phyloP scores from a whole-genome alignment of 2,888 invertebrate genomes.

The Mythimna impura region DNA sequence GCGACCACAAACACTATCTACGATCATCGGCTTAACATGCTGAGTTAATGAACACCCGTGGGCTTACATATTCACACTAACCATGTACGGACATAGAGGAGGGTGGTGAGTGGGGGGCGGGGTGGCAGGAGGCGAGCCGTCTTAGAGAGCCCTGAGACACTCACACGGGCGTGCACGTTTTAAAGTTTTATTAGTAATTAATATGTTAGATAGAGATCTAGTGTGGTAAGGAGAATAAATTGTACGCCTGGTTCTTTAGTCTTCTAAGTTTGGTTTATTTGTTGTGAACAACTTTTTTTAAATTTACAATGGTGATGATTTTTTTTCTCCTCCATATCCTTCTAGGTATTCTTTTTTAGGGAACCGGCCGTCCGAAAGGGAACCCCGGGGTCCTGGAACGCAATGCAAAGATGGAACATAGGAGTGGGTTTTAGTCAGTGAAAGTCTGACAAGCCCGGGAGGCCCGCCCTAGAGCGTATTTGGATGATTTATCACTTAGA shows the following conservation, averaged over 20 bases:
- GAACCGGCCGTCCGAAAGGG: no score
- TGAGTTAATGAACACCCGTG: constrained; percentile 84
- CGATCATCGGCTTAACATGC: constrained; percentile 86
- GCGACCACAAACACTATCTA: constrained; percentile 72
- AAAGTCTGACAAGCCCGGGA: no score
- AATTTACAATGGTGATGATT: not conserved
- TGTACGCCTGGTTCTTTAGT: constrained; percentile 1
- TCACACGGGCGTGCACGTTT: constrained; percentile 63
- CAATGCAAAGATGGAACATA: no score
- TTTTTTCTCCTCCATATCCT: not conserved
- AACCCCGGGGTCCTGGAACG: no score
- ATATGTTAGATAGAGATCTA: constrained; percentile 57
- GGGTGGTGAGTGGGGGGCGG: constrained; percentile 54
- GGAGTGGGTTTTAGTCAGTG: no score
- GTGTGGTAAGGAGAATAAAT: constrained; percentile 52
- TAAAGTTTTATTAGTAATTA: constrained; percentile 68
- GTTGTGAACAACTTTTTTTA: not conserved
- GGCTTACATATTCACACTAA: constrained; percentile 76
- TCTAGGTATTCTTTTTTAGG: no score
- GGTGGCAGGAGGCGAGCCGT: constrained; percentile 61
- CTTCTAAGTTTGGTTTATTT: not conserved
- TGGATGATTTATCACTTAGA: no score
- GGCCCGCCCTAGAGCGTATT: no score
- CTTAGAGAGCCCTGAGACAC: constrained; percentile 73
- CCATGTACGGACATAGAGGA: constrained; percentile 70